These are phyloP conservation scores for Glomeris maerens DNA, from an alignment of 1,140 invertebrate genomes.

Conservation along the genomic window DNA sequence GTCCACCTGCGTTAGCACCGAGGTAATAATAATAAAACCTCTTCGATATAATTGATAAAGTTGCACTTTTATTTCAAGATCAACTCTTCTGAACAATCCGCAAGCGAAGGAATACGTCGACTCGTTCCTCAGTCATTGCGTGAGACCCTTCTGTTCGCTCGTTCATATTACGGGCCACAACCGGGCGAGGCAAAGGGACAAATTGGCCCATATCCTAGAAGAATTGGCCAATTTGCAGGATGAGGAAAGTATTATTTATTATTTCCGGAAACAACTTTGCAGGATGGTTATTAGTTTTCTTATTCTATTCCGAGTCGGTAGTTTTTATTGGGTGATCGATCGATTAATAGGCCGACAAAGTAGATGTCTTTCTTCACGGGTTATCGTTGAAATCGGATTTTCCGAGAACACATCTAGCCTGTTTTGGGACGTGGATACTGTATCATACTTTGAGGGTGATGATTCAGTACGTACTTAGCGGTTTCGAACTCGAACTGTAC, in stretches of 20 bases:
- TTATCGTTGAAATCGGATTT: conserved; percentile 50
- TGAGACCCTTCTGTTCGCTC: conserved; percentile 69
- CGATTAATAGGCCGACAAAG: conserved; percentile 62
- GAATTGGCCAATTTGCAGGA: conserved; percentile 86
- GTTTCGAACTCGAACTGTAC: conserved; percentile 90
- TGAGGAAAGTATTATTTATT: conserved; percentile 48
- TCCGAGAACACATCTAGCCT: conserved; percentile 58
- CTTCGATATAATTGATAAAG: not conserved
- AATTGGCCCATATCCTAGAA: conserved; percentile 71
- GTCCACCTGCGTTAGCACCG: conserved; percentile 61
- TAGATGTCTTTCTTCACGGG: conserved; percentile 68
- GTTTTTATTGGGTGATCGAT: not conserved
- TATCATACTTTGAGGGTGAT: conserved; percentile 93
- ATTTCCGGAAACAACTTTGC: conserved; percentile 3
- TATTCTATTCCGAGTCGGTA: too few relatives aligned
- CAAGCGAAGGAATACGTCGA: conserved; percentile 74
- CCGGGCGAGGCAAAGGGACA: conserved; percentile 81
- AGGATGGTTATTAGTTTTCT: not conserved
- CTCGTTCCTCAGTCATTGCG: conserved; percentile 70
- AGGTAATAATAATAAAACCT: conserved; percentile 28
- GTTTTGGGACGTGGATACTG: conserved; percentile 88
- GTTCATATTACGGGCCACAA: conserved; percentile 91
- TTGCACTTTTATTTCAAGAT: conserved; percentile 8
- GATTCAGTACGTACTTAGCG: conserved; percentile 84
- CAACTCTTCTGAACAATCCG: conserved; percentile 16